Base-by-base conservation (phyloP, 2,113 vertebrate species). In the Thunnus maccoyii region DNA sequence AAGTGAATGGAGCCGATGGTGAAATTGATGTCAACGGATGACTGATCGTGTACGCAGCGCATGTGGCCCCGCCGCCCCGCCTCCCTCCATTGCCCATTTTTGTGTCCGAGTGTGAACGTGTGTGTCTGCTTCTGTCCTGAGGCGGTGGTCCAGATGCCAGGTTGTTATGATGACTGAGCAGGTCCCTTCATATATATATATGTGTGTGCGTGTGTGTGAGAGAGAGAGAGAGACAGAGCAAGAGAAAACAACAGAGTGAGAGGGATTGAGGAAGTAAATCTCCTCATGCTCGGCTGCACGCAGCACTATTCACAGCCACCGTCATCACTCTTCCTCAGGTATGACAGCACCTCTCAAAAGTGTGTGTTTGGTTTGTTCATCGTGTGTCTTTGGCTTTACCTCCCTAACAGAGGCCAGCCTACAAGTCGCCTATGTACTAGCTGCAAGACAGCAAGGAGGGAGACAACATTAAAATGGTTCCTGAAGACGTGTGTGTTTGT, bases 131-230 rank as follows among this genome's bases (percentile, higher is more conserved):
- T 73, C 7, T 78, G 81, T 82, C 85, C 88, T 27, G 30, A 17
- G 76, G 63, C 25, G 30, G n/a, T 1, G 5, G 76, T 76, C 80
- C 82, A 82, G 87, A 78, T 88, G 83, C 61, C 65, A 54, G 68
- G 32, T 84, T 84, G 72, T 83, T 79, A 65, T 82, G 77, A 82
- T 56, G 92, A 89, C 91, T 86, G 89, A 90, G 86, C 68, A 70
- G 77, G 77, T 82, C 50, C 64, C 55, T 54, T 58, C 66, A 12
- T 76, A 13, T 32, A 5, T 70, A 32, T 71, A 48, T 63, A 72
- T 52, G 57, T 72, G 67, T 76, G 72, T 25, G 46, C 18, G n/a
- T 47, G 68, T 61, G 72, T 57, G 77, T 15, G 32, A 60, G 69
- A 67, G 48, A 22, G 36, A 41, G 36, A 41, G n/a, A 18, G 47